Conservation (phyloP, 2,888 invertebrate species). For the Mantis religiosa region DNA sequence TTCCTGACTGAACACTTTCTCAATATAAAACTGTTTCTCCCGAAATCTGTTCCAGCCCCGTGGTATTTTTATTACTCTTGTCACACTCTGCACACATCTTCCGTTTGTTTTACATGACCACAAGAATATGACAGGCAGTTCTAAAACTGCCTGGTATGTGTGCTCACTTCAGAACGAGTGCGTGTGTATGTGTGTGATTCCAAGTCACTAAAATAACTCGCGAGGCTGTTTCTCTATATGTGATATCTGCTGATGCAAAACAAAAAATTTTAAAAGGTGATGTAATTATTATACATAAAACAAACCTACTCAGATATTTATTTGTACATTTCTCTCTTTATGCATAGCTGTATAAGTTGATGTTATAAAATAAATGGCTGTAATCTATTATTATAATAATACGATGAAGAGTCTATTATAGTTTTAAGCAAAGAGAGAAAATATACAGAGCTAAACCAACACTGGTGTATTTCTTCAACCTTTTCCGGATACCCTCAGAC, state of each 20-base stretch:
- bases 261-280: slow-evolving; percentile 18
- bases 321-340: slow-evolving; percentile 43
- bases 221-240: slow-evolving; percentile 49
- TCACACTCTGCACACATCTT: neutral
- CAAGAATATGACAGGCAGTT: neutral
- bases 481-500: neutral
- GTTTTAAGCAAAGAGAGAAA: slow-evolving; percentile 38
- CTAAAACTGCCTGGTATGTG: neutral
- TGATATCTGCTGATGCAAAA: slow-evolving; percentile 41
- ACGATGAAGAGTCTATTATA: slow-evolving; percentile 26
- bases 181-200: neutral
- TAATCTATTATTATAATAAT: slow-evolving; percentile 31
- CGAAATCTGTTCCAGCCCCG: neutral
- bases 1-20: neutral
- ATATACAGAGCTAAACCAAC: slow-evolving; percentile 32
- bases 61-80: neutral
- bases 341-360: slow-evolving; percentile 42
- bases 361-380: slow-evolving; percentile 38
- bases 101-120: neutral
- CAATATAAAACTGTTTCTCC: neutral
- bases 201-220: slow-evolving; percentile 30
- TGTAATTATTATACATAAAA: slow-evolving; percentile 26
- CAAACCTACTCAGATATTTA: slow-evolving; percentile 38
- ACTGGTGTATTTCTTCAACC: neutral
- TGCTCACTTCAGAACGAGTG: neutral